Evolutionary conservation across 64 coral and sea anemone genomes (phyloP), one percentile per base, ranked within the genome.

Genomic region (Montipora efflorescens): DNA sequence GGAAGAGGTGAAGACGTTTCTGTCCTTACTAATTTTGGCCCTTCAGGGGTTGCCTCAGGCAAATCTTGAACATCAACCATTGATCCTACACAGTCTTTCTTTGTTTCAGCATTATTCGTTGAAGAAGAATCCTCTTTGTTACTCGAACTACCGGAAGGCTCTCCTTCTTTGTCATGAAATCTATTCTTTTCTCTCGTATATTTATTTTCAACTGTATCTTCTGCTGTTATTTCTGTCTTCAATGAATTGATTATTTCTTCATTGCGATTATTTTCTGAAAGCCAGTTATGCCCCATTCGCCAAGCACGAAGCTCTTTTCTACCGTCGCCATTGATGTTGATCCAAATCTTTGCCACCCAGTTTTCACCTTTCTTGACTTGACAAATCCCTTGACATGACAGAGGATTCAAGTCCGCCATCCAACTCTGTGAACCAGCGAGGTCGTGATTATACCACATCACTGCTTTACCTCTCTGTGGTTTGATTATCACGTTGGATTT

Each of bases 301-400:
- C 97, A 98, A 14, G 94, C 92, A 48, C 81, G 90, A 8, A 98
- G 36, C 20, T 98, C 88, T 1, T 83, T 81, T 43, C 77, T 90
- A 15, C 97, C 97, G 81, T 98, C 94, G 12, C 97, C 97, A 23
- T 88, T 90, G 8, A 98, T 72, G 9, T 96, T 94, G 19, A 98
- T 89, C 97, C 97, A 99, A 76, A 88, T 93, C 66, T 96, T 96
- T 5, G 98, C 98, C 2, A 99, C 75, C 98, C 98, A 99, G 82
- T 99, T 99, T 21, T 94, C 93, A 9, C 98, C 92, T 47, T 94
- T 92, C 13, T 73, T 89, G 20, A 94, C 95, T 13, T 80, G 53
- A 82, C 98, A 99, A 48, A 75, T 95, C 14, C 98, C 98, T n/a
- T 96, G 94, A 75, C 82, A 91, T 46, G 95, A 94, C 1, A 95